These are phyloP conservation scores for Acropora yongei DNA, from an alignment of 64 coral and sea anemone genomes.

Conservation along the genomic window DNA sequence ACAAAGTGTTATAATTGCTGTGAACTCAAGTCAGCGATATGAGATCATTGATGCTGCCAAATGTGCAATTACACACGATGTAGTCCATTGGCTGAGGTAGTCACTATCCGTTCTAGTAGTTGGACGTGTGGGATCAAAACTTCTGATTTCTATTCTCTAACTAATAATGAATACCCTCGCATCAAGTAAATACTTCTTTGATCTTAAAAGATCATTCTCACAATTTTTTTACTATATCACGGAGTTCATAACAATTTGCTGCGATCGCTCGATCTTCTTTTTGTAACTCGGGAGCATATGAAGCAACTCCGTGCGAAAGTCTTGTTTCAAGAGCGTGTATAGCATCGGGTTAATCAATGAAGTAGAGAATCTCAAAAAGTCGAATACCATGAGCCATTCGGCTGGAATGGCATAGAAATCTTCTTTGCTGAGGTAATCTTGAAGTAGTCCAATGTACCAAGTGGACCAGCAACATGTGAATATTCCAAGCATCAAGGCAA, in stretches of 20 bases:
- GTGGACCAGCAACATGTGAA: conserved; percentile 72
- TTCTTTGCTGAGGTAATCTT: conserved; percentile 33
- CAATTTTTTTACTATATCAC: neutral
- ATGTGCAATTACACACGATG: too few species aligned
- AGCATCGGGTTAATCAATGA: conserved; percentile 79
- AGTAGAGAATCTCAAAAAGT: conserved; percentile 75
- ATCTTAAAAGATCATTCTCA: neutral
- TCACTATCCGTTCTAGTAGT: too few species aligned
- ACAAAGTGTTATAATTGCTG: too few species aligned
- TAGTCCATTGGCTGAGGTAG: too few species aligned
- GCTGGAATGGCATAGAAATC: conserved; percentile 32
- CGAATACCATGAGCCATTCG: conserved; percentile 52
- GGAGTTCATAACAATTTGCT: conserved; percentile 4
- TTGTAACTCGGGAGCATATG: conserved; percentile 21
- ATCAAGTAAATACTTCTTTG: neutral
- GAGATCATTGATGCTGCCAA: too few species aligned
- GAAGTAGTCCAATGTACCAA: conserved; percentile 64
- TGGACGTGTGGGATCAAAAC: too few species aligned
- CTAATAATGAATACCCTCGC: too few species aligned
- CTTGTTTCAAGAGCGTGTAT: conserved; percentile 78
- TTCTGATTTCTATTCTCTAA: too few species aligned
- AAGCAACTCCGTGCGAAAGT: conserved; percentile 62
- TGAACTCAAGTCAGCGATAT: too few species aligned
- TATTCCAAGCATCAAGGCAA: conserved; percentile 73
- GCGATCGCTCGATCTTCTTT: neutral